These are phyloP conservation scores for Pipistrellus pygmaeus DNA, from an alignment of 2,797 vertebrate species.

Conservation along the genomic window DNA sequence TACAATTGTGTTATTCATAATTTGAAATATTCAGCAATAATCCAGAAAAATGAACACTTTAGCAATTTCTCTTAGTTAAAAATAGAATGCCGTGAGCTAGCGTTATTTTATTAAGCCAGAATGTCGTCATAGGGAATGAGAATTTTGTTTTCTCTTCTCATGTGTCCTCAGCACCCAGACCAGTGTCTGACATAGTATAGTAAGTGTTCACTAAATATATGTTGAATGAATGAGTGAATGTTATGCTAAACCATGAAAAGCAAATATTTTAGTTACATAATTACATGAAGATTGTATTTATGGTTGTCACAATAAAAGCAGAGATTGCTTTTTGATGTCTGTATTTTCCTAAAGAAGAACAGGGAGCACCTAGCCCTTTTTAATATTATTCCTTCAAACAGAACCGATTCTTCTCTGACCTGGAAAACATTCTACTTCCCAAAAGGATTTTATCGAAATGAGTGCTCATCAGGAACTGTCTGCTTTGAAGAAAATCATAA, in stretches of 20 bases:
- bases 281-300: neutral
- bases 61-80: slow-evolving; percentile 36
- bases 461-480: neutral
- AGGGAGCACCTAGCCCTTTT: neutral
- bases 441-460: neutral
- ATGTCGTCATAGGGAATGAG: neutral
- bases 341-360: neutral
- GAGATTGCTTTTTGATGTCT: slow-evolving; percentile 23
- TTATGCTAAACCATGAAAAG: neutral
- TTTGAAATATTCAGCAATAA: slow-evolving; percentile 26
- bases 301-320: neutral
- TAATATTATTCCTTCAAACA: neutral
- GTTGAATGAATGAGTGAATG: neutral
- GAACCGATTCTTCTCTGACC: neutral
- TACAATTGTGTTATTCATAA: neutral
- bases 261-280: neutral
- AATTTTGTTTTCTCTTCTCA: neutral
- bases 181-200: neutral
- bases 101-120: neutral
- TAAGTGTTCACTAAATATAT: neutral
- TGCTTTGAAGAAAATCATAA: neutral
- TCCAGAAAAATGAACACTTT: neutral
- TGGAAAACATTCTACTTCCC: slow-evolving; percentile 42
- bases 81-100: neutral
- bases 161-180: neutral